Conservation (phyloP, 2,888 invertebrate genomes). For the Elmis aenea region DNA sequence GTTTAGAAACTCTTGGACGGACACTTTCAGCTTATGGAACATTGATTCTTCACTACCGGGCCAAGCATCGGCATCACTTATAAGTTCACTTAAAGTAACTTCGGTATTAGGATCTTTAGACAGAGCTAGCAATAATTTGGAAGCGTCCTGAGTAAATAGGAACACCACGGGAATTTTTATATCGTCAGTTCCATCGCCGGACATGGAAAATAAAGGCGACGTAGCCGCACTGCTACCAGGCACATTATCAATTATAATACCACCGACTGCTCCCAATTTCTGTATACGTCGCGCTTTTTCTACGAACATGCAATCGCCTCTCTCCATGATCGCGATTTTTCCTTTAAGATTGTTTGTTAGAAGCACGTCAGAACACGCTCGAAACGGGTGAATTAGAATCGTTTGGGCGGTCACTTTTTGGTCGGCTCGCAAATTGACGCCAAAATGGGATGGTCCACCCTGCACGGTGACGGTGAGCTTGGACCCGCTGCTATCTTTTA, state of each 20-base stretch:
- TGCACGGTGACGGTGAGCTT: constrained; percentile 47
- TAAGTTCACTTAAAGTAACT: constrained; percentile 52
- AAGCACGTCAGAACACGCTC: constrained; percentile 58
- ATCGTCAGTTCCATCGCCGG: constrained; percentile 84
- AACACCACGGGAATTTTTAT: constrained; percentile 89
- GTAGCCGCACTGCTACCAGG: constrained; percentile 67
- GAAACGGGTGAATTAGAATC: constrained; percentile 64
- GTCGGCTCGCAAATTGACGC: constrained; percentile 65
- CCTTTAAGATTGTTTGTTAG: constrained; percentile 59
- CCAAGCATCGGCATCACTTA: constrained; percentile 44
- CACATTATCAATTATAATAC: constrained; percentile 82
- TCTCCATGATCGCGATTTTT: constrained; percentile 77
- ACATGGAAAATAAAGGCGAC: constrained; percentile 92
- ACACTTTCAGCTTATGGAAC: constrained; percentile 45
- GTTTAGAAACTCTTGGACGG: constrained; percentile 46
- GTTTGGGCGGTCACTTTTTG: constrained; percentile 61
- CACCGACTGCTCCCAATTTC: constrained; percentile 74
- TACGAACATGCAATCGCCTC: constrained; percentile 94
- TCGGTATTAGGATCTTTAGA: constrained; percentile 52
- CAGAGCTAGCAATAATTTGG: constrained; percentile 59
- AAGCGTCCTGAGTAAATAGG: constrained; percentile 74
- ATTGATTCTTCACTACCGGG: constrained; percentile 46
- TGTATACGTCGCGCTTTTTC: constrained; percentile 86
- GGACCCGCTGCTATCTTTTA: constrained; percentile 38
- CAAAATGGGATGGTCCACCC: constrained; percentile 91